Base-by-base conservation (phyloP, 2,888 invertebrate species). In the Bellardia bayeri region DNA sequence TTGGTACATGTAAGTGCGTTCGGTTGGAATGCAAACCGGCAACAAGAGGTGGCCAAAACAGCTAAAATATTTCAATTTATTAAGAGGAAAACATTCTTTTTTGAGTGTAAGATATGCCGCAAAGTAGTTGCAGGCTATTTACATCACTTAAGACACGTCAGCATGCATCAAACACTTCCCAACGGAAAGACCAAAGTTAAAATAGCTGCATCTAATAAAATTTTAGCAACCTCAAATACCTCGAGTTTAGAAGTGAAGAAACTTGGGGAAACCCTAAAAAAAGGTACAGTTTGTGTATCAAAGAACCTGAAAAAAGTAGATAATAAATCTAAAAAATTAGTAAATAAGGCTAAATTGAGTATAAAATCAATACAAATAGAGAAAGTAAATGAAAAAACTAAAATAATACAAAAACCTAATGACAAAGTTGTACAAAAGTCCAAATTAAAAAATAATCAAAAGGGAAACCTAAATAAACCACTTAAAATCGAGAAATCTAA, bases 1-100 rank as follows among this genome's bases (percentile, higher is more conserved):
- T 68, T 90, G 11, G 74, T 76, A 3, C 84, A 89, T 63, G 71
- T 82, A 3, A 86, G 87, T 82, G 78, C 89, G 9, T 88, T 89
- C 54, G 89, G 89, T 14, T 89, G 87, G 88, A 88, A 84, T 68
- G 66, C 78, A 14, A 61, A 58, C 5, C 78, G 89, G 16, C 88
- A 89, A 16, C 75, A 86, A 33, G 87, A 88, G 5, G 74, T 89
- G n/a, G 88, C 83, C 9, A 88, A 87, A 66, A 85, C 89, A 0
- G 88, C 90, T 7, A 87, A 86, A 23, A 88, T 90, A 14, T 90
- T 85, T 87, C 89, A 90, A 78, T 89, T 90, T 49, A 49, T 58
- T 3, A 80, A 87, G 16, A 86, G 88, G 8, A 89, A 89, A 75
- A 86, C 88, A 1, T 89, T 85, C 56, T 90, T 88, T 64, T 90